A percentile compares a stretch with the other conserved stretches of the same genome.
These are phyloP conservation scores for Acipenser transmontanus DNA, from an alignment of 2,797 vertebrate species.

Conservation along the genomic window DNA sequence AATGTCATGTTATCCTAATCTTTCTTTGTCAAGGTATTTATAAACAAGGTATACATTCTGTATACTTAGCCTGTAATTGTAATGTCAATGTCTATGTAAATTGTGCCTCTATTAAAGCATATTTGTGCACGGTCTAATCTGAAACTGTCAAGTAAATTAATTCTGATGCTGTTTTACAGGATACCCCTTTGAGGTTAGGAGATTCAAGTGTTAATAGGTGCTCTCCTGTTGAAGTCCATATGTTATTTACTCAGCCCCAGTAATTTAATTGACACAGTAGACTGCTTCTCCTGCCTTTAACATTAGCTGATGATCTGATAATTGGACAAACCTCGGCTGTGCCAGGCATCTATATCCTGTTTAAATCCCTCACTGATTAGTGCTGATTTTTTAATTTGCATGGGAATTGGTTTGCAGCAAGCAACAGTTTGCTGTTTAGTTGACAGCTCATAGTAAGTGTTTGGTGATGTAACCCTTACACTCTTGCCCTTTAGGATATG, in stretches of 20 bases:
- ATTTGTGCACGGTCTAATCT: no score
- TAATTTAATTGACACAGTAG: conserved; percentile 1
- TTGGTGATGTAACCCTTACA: conserved; percentile 1
- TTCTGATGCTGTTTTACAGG: background rate
- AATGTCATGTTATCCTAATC: no score
- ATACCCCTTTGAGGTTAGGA: background rate
- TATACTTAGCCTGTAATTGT: no score
- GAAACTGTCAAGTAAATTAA: no score
- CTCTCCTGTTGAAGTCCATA: background rate
- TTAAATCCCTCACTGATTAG: conserved; percentile 29
- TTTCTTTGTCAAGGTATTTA: no score
- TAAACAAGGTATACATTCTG: no score
- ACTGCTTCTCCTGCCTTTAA: conserved; percentile 15
- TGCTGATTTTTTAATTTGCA: conserved; percentile 16
- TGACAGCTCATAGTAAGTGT: background rate
- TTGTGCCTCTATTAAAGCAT: no score
- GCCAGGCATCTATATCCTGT: conserved; percentile 42
- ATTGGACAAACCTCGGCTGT: conserved; percentile 29
- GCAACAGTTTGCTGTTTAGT: conserved; percentile 42
- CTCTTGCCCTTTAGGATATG: background rate
- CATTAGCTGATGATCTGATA: conserved; percentile 30
- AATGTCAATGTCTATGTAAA: no score
- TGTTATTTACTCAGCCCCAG: background rate
- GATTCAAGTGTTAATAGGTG: no score
- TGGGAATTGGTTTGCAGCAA: conserved; percentile 36